These are phyloP conservation scores for Diorhabda carinulata DNA, from an alignment of 1,140 invertebrate species.

Conservation along the genomic window DNA sequence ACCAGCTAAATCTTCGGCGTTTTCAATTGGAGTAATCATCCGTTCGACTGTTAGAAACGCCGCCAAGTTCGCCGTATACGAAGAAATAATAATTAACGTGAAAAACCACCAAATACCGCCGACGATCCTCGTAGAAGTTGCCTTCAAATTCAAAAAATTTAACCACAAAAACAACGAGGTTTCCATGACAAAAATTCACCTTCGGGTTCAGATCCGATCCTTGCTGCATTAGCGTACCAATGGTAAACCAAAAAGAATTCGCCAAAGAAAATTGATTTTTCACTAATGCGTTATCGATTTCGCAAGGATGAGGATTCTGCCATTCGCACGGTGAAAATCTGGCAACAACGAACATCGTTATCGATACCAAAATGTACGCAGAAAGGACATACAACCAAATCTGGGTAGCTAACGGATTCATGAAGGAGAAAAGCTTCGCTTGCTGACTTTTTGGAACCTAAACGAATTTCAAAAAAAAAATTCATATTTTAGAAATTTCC, in stretches of 20 bases:
- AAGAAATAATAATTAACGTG: constrained; percentile 82
- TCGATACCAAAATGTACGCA: constrained; percentile 72
- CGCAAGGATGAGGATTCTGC: constrained; percentile 72
- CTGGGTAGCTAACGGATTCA: constrained; percentile 79
- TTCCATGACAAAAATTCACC: constrained; percentile 45
- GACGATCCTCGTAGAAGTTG: constrained; percentile 69
- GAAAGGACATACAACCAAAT: constrained; percentile 79
- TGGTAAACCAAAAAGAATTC: constrained; percentile 77
- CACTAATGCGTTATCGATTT: constrained; percentile 56
- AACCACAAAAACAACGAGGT: no score
- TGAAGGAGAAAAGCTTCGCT: constrained; percentile 79
- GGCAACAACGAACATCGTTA: constrained; percentile 80
- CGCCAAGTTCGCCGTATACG: constrained; percentile 85
- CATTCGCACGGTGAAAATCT: constrained; percentile 78
- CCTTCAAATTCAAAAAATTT: constrained; percentile 42
- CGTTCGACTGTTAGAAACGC: constrained; percentile 83
- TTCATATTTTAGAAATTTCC: no score
- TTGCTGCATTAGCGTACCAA: constrained; percentile 81
- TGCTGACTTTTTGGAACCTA: constrained; percentile 63
- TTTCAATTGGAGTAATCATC: constrained; percentile 83
- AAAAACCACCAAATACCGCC: constrained; percentile 88
- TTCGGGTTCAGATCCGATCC: constrained; percentile 72
- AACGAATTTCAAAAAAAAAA: constrained; percentile 17
- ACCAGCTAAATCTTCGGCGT: constrained; percentile 75
- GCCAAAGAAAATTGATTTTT: constrained; percentile 66